Percentiles rank a stretch among this genome's conserved stretches.
Evolutionary conservation across 2,888 invertebrate species (phyloP).

Genomic region (Lepidochitona cinerea): DNA sequence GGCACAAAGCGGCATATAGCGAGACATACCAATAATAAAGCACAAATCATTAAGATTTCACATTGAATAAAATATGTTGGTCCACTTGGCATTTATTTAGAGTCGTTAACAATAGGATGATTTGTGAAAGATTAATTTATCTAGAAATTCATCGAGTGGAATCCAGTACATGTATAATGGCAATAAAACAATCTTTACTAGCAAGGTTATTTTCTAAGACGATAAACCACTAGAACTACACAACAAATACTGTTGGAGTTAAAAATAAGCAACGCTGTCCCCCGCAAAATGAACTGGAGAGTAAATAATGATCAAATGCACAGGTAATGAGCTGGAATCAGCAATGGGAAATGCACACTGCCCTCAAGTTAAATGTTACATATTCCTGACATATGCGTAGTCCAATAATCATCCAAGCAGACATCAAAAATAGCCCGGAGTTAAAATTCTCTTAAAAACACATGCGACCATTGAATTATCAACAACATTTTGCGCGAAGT

Average conservation of each 20-base stretch:
- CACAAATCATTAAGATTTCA: background rate
- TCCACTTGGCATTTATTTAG: background rate
- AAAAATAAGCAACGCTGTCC: background rate
- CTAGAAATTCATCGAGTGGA: background rate
- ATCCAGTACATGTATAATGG: background rate
- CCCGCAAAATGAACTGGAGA: background rate
- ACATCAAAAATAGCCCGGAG: no score
- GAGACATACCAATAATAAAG: background rate
- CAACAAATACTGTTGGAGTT: background rate
- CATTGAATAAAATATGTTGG: background rate
- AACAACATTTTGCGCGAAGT: no score
- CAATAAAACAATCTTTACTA: no score
- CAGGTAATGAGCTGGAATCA: background rate
- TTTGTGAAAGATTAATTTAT: background rate
- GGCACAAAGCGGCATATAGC: background rate
- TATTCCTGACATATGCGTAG: no score
- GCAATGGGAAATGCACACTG: background rate
- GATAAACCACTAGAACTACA: background rate
- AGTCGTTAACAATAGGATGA: background rate
- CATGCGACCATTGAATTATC: no score
- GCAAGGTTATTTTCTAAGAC: no score
- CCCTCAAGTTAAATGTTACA: no score
- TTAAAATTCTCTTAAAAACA: no score
- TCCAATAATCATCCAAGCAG: no score
- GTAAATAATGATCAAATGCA: background rate